phyloP scores from a whole-genome alignment of 2,113 vertebrate species.

The Oncorhynchus clarkii region DNA sequence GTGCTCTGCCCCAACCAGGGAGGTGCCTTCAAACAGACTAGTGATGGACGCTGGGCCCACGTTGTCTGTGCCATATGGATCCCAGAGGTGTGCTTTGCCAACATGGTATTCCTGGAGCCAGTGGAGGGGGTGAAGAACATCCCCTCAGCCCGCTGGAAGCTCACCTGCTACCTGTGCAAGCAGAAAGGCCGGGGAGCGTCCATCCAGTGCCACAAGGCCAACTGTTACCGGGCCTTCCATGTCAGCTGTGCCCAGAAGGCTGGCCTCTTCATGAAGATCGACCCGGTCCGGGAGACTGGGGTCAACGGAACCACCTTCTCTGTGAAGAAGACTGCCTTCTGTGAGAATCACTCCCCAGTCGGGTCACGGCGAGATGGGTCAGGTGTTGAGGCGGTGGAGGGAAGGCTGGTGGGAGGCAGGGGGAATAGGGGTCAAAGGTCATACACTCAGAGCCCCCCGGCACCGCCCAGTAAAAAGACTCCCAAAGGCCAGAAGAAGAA shows the following conservation, averaged over 20 bases:
- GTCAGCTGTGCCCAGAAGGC: slow-evolving; percentile 95
- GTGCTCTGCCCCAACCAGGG: slow-evolving; percentile 95
- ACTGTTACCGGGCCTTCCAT: slow-evolving; percentile 97
- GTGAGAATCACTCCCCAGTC: slow-evolving; percentile 87
- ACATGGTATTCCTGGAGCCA: slow-evolving; percentile 96
- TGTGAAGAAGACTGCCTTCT: slow-evolving; percentile 96
- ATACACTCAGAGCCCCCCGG: slow-evolving; percentile 68
- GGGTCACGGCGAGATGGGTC: slow-evolving; percentile 66
- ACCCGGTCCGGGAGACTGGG: slow-evolving; percentile 90
- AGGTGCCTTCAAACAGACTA: slow-evolving; percentile 98
- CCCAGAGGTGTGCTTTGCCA: slow-evolving; percentile 97
- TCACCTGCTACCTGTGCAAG: slow-evolving; percentile 95
- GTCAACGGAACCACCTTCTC: slow-evolving; percentile 93
- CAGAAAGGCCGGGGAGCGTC: slow-evolving; percentile 92
- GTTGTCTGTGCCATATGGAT: slow-evolving; percentile 99
- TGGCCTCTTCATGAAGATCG: slow-evolving; percentile 97
- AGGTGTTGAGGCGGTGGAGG: slow-evolving; percentile 60
- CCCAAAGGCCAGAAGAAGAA: slow-evolving; percentile 82
- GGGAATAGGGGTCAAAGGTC: slow-evolving; percentile 72
- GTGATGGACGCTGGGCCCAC: slow-evolving; percentile 93
- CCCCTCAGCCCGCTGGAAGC: slow-evolving; percentile 93
- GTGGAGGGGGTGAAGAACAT: slow-evolving; percentile 94
- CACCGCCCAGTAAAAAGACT: slow-evolving; percentile 61
- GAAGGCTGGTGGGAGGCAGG: slow-evolving; percentile 70
- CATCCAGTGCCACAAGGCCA: slow-evolving; percentile 97